Evolutionary conservation across 2,797 vertebrate species (phyloP).

Genomic region (Sebastes trivittatus): DNA sequence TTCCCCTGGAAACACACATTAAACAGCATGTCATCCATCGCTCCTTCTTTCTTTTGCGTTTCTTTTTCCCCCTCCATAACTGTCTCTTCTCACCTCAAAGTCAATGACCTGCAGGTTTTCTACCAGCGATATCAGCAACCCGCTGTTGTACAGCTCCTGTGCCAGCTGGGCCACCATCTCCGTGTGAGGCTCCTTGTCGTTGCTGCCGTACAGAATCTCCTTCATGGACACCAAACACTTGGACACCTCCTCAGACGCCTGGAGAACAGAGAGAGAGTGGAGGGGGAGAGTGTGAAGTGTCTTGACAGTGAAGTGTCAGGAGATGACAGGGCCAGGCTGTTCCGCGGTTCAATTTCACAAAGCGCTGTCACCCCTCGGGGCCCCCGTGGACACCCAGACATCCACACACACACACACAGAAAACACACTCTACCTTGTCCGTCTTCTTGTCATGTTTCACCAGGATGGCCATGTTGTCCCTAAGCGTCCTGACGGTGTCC

Average conservation of each 20-base stretch:
- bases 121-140: conserved; percentile 90
- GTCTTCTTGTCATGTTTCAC: conserved; percentile 97
- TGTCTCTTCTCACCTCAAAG: conserved; percentile 87
- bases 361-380: conserved; percentile 37
- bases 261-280: not conserved
- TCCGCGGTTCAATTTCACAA: conserved; percentile 55
- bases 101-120: conserved; percentile 95
- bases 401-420: not conserved
- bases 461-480: conserved; percentile 93
- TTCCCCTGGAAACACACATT: conserved; percentile 86
- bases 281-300: not conserved
- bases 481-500: conserved; percentile 93
- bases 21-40: not conserved
- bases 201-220: conserved; percentile 94
- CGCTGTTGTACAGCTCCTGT: conserved; percentile 94
- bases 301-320: conserved; percentile 61
- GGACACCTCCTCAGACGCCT: conserved; percentile 98
- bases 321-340: conserved; percentile 39
- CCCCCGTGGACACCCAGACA: not conserved
- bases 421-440: conserved; percentile 87
- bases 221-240: conserved; percentile 98
- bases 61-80: not conserved
- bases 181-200: conserved; percentile 94
- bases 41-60: too few relatives aligned
- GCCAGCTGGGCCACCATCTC: conserved; percentile 95